Base-by-base conservation (phyloP, 1,140 invertebrate species). In the Heliconius nattereri region DNA sequence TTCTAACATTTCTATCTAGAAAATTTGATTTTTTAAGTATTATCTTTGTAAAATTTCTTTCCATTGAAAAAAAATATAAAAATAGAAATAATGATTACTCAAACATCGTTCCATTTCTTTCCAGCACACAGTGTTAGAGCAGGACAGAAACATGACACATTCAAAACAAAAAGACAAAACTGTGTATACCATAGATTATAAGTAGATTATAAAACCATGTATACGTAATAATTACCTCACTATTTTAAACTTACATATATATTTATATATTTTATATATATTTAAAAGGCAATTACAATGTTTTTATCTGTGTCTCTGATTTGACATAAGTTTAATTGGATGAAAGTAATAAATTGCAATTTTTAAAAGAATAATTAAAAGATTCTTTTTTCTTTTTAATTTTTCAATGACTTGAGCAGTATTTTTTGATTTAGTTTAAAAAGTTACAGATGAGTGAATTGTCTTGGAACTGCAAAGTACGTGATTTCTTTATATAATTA, bases 141-240 rank as follows among this genome's bases (percentile, higher is more conserved):
- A 37, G 71, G 74, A 81, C 71, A 78, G 73, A 75, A 78, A 78
- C 75, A 76, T 77, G 75, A 81, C 79, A 78, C 16, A 76, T 57
- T n/a, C 71, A 78, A 66, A 83, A 78, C 70, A 74, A 89, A 89
- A 90, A 90, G 86, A 89, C 83, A 88, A 86, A 87, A 90, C 86
- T 87, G 89, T 86, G 90, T 92, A 92, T 92, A 92, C 90, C 89
- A 88, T 90, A 90, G 84, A 78, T 57, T 45, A 66, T 89, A 89
- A 90, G 85, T 84, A 84, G 85, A 81, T 26, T 81, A 66, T 88
- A 86, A 81, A 84, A 88, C 88, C 90, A 88, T 90, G 93, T 94
- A 93, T 94, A 94, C 92, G 93, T 94, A 94, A 93, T 85, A 82
- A 85, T 90, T 94, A 94, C 93, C 93, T 94, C 93, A 93, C 86